Base-by-base conservation (phyloP, 2,797 vertebrate genomes). In the Premnoplex brunnescens region DNA sequence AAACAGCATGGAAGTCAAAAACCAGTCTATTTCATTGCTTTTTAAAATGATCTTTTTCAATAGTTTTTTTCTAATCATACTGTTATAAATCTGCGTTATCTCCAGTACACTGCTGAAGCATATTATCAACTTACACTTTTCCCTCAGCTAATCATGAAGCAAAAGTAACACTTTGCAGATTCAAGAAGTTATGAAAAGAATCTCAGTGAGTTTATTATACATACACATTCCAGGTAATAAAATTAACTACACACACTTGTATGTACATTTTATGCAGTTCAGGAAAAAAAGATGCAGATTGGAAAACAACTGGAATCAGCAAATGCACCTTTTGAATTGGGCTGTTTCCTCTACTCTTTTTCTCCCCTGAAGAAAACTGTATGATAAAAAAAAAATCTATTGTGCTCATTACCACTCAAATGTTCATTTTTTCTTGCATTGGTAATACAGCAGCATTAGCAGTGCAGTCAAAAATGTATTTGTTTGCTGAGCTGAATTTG, bases 121-220 rank as follows among this genome's bases (percentile, higher is more conserved):
- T 23, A 52, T 37, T 62, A 73, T 63, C 51, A 69, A 12, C 23
- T 48, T 51, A 15, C 1, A 62, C 48, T 68, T 66, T 80, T 85
- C 78, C 43, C 60, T 85, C 62, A 60, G 82, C 39, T 91, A 72
- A 67, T 75, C 48, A 78, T 20, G 56, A 94, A 67, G n/a, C 44
- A 32, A 16, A 89, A 52, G 82, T 34, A 67, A 82, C 56, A 76
- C 52, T 81, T 79, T 9, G 7, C 19, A 89, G 32, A 34, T 51
- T 79, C 51, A 85, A 67, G n/a, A 91, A 82, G 74, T 71, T 81
- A 56, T 15, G 55, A 92, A 88, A 73, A 93, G 22, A 94, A 91
- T 82, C 26, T 85, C 71, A 63, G 3, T 44, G 71, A 89, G 20
- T 96, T 97, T 93, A 96, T 95, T 94, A 64, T 26, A 68, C 30